phyloP scores from a whole-genome alignment of 2,888 invertebrate genomes.

The Hemicrepidius hirtus region DNA sequence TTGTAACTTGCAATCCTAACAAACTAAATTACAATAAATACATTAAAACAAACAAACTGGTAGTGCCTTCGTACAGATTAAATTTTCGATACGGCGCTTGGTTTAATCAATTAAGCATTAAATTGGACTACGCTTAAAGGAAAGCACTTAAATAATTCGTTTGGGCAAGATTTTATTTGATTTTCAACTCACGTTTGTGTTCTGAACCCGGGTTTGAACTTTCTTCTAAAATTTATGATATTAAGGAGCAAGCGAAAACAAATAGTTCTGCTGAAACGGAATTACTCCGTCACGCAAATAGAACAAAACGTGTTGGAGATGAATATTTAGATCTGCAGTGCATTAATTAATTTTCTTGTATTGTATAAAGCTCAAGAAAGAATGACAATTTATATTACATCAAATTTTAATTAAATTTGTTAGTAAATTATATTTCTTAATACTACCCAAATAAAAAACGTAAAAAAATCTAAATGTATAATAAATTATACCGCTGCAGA shows the following conservation, averaged over 20 bases:
- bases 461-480: too few species aligned
- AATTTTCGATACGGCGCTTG: background rate
- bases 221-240: constrained; percentile 17
- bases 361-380: too few species aligned
- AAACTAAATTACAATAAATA: too few species aligned
- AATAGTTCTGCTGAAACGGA: constrained; percentile 15
- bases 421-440: too few species aligned
- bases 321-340: too few species aligned
- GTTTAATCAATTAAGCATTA: constrained; percentile 19
- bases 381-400: too few species aligned
- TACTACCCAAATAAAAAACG: too few species aligned
- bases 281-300: background rate
- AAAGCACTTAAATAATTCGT: constrained; percentile 23
- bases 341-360: too few species aligned
- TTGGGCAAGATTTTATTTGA: constrained; percentile 22
- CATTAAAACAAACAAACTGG: too few species aligned
- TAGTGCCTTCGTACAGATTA: background rate
- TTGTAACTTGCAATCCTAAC: too few species aligned
- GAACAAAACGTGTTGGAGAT: background rate
- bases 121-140: constrained; percentile 1
- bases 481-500: too few species aligned
- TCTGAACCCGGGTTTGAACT: constrained; percentile 4
- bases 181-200: constrained; percentile 21
- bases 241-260: constrained; percentile 8
- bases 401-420: too few species aligned